Base-by-base conservation (phyloP, 2,888 invertebrate genomes). In the Idaea aversata region DNA sequence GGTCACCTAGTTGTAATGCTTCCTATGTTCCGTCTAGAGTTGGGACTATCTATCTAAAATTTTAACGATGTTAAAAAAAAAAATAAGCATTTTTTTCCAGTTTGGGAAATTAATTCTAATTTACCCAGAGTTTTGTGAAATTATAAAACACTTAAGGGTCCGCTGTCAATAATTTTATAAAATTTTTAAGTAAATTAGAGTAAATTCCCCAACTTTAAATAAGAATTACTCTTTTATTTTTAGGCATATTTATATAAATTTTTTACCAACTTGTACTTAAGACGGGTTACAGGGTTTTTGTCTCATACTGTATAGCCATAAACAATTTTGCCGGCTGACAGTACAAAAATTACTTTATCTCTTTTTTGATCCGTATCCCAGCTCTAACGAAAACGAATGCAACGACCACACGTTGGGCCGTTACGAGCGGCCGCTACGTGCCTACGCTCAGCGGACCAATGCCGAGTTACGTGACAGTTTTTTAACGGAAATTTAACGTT, bases 391-490 rank as follows among this genome's bases (percentile, higher is more conserved):
- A 63, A 15, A 66, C 70, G 59, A 69, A 70, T 71, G 73, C 75
- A 70, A 66, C 68, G 71, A 68, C 65, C 65, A 72, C 75, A 75
- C 75, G 75, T 75, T 65, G 72, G 69, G 65, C 67, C 70, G 72
- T 75, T 72, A 75, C 70, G 73, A 68, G 69, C 73, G 71, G 68
- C 61, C 68, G 63, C 65, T 74, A 75, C 75, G 75, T 75, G 75
- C 67, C 73, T 69, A 75, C 73, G 74, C 64, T 62, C 70, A 68
- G 65, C 69, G 65, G 65, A 34, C 59, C 34, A 59, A 16, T 16
- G 59, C 16, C 64, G 34, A 15, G 13, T 64, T 59, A 72, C 73
- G 74, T 74, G 74, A 72, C 57, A 66, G 64, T 15, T 67, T 68
- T 70, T 68, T 68, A 67, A 69, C 69, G 67, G n/a, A 65, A 65